phyloP scores from a whole-genome alignment of 2,888 invertebrate species.

The Erebia epiphron region DNA sequence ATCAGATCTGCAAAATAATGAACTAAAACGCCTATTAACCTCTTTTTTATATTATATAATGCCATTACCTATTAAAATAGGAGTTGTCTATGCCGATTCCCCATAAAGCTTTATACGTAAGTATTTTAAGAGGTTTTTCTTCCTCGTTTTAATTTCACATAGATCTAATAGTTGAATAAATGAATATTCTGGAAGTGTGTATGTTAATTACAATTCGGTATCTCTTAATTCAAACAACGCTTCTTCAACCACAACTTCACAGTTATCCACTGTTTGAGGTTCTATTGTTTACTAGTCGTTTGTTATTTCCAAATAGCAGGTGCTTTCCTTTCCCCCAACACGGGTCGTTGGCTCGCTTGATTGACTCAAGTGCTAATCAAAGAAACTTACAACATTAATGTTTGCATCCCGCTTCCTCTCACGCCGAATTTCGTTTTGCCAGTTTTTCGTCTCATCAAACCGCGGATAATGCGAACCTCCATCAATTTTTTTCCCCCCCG shows the following conservation, averaged over 20 bases:
- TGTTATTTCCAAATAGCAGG: constrained; percentile 37
- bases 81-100: too few species aligned
- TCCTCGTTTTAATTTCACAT: too few species aligned
- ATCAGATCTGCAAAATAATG: too few species aligned
- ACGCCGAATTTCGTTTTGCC: constrained; percentile 60
- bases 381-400: constrained; percentile 62
- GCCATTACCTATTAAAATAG: too few species aligned
- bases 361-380: constrained; percentile 60
- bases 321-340: constrained; percentile 32
- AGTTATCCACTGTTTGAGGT: not conserved
- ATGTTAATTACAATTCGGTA: not conserved
- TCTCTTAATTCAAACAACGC: not conserved
- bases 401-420: constrained; percentile 49
- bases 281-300: constrained; percentile 33
- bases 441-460: constrained; percentile 73
- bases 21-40: too few species aligned
- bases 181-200: not conserved
- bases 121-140: not conserved
- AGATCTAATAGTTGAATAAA: not conserved
- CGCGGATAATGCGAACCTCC: constrained; percentile 62
- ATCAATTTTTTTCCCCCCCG: constrained; percentile 67
- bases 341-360: constrained; percentile 37
- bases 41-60: too few species aligned
- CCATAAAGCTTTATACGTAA: not conserved
- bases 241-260: constrained; percentile 8